Base-by-base conservation (phyloP, 1,140 invertebrate species). In the Drosophila rufa region DNA sequence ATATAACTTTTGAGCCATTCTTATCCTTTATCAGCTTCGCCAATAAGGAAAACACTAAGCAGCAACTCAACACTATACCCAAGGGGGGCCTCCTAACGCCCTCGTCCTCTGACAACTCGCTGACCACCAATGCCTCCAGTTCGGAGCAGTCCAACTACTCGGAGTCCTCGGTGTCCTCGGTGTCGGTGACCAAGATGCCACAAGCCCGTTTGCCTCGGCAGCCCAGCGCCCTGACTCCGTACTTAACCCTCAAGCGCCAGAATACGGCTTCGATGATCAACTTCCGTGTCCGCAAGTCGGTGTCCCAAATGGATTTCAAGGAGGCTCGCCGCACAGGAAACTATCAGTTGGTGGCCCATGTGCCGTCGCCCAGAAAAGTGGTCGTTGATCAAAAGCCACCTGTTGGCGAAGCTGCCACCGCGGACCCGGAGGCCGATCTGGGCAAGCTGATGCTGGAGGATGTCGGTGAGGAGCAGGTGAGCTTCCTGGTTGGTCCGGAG, bases 301-400 rank as follows among this genome's bases (percentile, higher is more conserved):
- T 89, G 0, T 92, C 91, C 1, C 91, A 92, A 67, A 92, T 92
- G 76, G 91, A 92, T 55, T 85, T 92, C n/a, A 92, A 85, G 53
- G 83, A 92, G 43, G 77, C 76, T 0, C 81, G 81, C 8, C 91
- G 91, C 19, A 75, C 82, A 0, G 82, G 79, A 14, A 78, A 71
- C 57, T 82, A 83, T 64, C 82, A 80, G 17, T 8, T 86, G 65
- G 79, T 91, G 50, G 61, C 82, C 14, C 79, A 76, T 56, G 47
- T 90, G 6, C 30, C 73, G n/a, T 77, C 50, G 15, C 48, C 82
- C 14, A 68, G 36, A 12, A 68, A 40, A 17, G 6, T 25, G 7
- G 27, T 75, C 0, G 2, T 58, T 2, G 19, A 75, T 3, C 33
- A 11, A 15, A 27, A 66, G 6, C 0, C 40, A 1, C 5, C 27